phyloP scores from a whole-genome alignment of 2,888 invertebrate genomes.

The Hydroisotoma schaefferi region DNA sequence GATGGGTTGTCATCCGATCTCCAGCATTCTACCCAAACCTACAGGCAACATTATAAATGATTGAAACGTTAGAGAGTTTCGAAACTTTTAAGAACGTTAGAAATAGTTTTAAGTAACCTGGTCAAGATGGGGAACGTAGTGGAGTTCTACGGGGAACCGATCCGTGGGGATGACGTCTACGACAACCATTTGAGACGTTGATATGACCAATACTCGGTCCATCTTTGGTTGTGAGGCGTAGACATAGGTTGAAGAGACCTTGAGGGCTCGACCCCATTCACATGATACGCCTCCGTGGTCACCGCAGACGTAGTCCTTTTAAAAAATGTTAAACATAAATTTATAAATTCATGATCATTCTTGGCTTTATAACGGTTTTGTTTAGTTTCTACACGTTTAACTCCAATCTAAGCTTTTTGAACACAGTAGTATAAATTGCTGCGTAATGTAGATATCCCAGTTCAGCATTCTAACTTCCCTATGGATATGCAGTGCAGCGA shows the following conservation, averaged over 20 bases:
- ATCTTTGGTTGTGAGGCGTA: constrained; percentile 69
- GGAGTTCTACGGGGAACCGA: constrained; percentile 66
- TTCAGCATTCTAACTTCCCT: no score
- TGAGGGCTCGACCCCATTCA: constrained; percentile 69
- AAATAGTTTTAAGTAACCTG: no score
- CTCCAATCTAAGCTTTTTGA: no score
- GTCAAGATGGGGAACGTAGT: constrained; percentile 67
- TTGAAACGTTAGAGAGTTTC: no score
- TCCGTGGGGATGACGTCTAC: constrained; percentile 70
- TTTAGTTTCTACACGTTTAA: no score
- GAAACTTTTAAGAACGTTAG: no score
- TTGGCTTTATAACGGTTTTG: no score
- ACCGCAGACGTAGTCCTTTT: constrained; percentile 67
- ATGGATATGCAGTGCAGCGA: no score
- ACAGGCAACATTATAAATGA: no score
- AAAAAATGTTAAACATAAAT: constrained; percentile 19
- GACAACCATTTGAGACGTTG: constrained; percentile 67
- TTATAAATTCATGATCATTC: no score
- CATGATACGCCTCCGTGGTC: constrained; percentile 62
- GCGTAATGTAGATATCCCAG: no score
- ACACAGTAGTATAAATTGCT: no score
- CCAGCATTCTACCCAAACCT: constrained; percentile 35
- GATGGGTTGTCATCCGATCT: constrained; percentile 57
- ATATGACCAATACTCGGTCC: constrained; percentile 68
- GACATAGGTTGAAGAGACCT: constrained; percentile 67